Conservation (phyloP, 2,888 invertebrate species). For the Epirrhoe tristata region DNA sequence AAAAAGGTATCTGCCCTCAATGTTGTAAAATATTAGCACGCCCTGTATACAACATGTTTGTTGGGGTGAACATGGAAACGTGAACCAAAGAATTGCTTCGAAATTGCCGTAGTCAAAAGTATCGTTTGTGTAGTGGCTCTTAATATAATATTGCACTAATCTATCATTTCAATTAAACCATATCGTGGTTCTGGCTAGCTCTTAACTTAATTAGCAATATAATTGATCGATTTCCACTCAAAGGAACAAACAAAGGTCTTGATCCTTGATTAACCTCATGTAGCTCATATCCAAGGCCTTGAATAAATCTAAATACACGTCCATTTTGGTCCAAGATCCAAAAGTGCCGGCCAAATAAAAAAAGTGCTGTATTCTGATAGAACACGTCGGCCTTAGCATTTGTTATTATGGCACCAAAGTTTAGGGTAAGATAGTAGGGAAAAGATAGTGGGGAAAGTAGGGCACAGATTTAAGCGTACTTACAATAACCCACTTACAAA, state of each 20-base stretch:
- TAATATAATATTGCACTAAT: background rate
- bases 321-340: too few species aligned
- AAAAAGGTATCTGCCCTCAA: too few species aligned
- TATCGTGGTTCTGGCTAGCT: background rate
- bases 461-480: too few species aligned
- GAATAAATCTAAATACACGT: slow-evolving; percentile 4
- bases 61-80: background rate
- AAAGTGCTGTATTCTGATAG: too few species aligned
- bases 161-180: background rate
- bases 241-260: slow-evolving; percentile 35
- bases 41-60: too few species aligned
- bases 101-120: background rate
- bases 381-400: too few species aligned
- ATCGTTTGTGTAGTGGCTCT: background rate
- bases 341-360: too few species aligned
- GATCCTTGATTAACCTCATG: slow-evolving; percentile 50
- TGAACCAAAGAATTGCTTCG: background rate
- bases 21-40: too few species aligned
- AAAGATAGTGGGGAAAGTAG: too few species aligned
- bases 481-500: background rate
- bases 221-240: slow-evolving; percentile 40
- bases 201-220: slow-evolving; percentile 10
- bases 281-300: slow-evolving; percentile 44
- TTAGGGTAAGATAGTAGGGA: too few species aligned
- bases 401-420: too few species aligned